phyloP scores from a whole-genome alignment of 2,888 invertebrate genomes.

The Atethmia centrago region DNA sequence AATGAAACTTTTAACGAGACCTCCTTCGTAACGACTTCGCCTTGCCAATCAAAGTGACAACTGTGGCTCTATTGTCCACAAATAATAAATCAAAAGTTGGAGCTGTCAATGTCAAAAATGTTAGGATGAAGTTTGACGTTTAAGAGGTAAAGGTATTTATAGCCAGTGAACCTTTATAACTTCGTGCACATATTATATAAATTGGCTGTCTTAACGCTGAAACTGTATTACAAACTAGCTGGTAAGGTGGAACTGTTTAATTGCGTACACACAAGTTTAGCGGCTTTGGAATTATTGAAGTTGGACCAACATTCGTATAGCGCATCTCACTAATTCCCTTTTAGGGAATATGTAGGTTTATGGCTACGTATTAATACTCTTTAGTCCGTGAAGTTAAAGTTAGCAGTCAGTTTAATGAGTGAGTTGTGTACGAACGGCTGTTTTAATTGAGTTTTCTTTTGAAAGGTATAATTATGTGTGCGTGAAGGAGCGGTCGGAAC shows the following conservation, averaged over 20 bases:
- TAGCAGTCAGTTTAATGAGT: conserved; percentile 29
- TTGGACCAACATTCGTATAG: conserved; percentile 30
- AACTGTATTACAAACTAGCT: conserved; percentile 44
- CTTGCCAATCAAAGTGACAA: conserved; percentile 62
- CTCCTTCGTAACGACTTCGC: conserved; percentile 53
- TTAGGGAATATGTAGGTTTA: conserved; percentile 26
- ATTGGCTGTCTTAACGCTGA: conserved; percentile 15
- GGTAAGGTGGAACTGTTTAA: conserved; percentile 42
- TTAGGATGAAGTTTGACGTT: conserved; percentile 41
- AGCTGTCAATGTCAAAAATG: conserved; percentile 58
- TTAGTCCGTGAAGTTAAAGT: conserved; percentile 17
- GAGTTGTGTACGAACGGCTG: background rate
- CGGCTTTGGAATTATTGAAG: conserved; percentile 46
- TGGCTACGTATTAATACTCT: conserved; percentile 23
- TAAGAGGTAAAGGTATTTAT: conserved; percentile 36
- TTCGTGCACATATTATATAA: conserved; percentile 19
- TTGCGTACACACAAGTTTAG: conserved; percentile 46
- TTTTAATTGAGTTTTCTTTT: conserved; percentile 14
- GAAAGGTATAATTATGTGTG: background rate
- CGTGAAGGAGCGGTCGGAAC: background rate
- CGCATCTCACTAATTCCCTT: conserved; percentile 40
- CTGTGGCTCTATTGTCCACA: conserved; percentile 58
- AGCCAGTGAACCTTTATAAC: conserved; percentile 6
- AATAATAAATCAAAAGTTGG: conserved; percentile 62
- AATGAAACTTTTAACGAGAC: conserved; percentile 62